Evolutionary conservation across 2,888 invertebrate species (phyloP).

Genomic region (Papilio demoleus): DNA sequence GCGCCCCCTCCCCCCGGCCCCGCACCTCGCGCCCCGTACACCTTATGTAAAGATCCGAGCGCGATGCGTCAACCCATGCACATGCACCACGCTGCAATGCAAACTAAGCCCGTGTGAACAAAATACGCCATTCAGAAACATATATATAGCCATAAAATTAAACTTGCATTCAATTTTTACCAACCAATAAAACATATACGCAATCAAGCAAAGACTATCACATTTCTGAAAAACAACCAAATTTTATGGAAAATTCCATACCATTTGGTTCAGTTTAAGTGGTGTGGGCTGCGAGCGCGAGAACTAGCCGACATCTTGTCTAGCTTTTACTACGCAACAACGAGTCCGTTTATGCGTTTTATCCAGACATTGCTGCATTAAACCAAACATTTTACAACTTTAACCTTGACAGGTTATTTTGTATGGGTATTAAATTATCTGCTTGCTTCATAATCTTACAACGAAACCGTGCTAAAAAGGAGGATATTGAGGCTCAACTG

Average conservation of each 20-base stretch:
- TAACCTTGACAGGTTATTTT: conserved; percentile 19
- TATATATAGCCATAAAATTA: conserved; percentile 41
- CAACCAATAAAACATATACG: not conserved
- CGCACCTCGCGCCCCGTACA: conserved; percentile 70
- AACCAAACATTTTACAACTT: conserved; percentile 18
- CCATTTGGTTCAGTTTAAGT: not conserved
- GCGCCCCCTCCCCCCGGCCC: conserved; percentile 5
- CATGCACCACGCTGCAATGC: conserved; percentile 66
- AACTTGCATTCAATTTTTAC: not conserved
- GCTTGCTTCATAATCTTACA: not conserved
- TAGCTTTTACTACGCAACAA: conserved; percentile 22
- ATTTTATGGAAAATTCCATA: not conserved
- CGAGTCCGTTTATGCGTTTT: not conserved
- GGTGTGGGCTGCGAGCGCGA: conserved; percentile 25
- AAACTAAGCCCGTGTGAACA: conserved; percentile 46
- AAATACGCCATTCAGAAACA: conserved; percentile 38
- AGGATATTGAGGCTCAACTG: not conserved
- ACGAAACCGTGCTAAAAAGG: not conserved
- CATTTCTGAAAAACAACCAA: not conserved
- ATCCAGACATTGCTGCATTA: conserved; percentile 13
- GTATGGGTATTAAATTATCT: not conserved
- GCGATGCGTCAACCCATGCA: conserved; percentile 81
- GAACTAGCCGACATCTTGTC: conserved; percentile 26
- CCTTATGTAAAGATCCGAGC: conserved; percentile 79
- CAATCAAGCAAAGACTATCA: not conserved